A percentile compares a stretch with the other conserved stretches of the same genome.
Conservation (phyloP, 2,888 invertebrate genomes). For the Thecocarcelia acutangulata region DNA sequence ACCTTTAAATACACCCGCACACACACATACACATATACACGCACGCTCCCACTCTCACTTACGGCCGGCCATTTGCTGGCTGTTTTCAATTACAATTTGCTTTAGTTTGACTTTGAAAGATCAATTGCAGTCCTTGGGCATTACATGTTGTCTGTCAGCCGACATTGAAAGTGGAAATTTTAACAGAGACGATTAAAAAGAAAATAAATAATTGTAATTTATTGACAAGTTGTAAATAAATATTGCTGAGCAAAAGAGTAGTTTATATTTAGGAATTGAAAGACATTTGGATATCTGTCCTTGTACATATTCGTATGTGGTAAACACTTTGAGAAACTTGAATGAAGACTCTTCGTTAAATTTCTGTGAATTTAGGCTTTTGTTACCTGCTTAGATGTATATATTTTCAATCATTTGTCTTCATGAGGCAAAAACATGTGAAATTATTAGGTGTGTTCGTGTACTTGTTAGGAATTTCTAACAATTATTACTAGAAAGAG, state of each 20-base stretch:
- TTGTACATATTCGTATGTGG: too few relatives aligned
- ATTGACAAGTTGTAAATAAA: constrained; percentile 22
- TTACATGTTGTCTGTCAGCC: constrained; percentile 8
- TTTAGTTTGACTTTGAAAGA: constrained; percentile 38
- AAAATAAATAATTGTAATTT: background rate
- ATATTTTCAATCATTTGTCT: too few relatives aligned
- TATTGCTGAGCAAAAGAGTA: background rate
- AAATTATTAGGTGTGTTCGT: too few relatives aligned
- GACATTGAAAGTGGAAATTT: constrained; percentile 35
- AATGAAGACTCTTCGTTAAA: too few relatives aligned
- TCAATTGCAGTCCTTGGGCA: constrained; percentile 49
- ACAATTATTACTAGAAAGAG: too few relatives aligned
- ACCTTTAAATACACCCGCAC: background rate
- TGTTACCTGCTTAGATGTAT: too few relatives aligned
- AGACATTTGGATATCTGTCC: too few relatives aligned
- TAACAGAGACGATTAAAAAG: constrained; percentile 31
- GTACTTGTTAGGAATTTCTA: too few relatives aligned
- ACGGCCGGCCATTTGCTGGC: background rate
- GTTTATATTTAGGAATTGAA: too few relatives aligned
- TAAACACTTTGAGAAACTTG: too few relatives aligned
- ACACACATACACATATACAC: background rate
- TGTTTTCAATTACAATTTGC: constrained; percentile 32
- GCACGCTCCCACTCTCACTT: background rate
- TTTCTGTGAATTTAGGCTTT: too few relatives aligned
- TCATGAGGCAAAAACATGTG: too few relatives aligned